Percentiles rank a stretch among this genome's conserved stretches.
These are phyloP conservation scores for Scomberomorus guttatus DNA, from an alignment of 2,797 vertebrate species.

Conservation along the genomic window DNA sequence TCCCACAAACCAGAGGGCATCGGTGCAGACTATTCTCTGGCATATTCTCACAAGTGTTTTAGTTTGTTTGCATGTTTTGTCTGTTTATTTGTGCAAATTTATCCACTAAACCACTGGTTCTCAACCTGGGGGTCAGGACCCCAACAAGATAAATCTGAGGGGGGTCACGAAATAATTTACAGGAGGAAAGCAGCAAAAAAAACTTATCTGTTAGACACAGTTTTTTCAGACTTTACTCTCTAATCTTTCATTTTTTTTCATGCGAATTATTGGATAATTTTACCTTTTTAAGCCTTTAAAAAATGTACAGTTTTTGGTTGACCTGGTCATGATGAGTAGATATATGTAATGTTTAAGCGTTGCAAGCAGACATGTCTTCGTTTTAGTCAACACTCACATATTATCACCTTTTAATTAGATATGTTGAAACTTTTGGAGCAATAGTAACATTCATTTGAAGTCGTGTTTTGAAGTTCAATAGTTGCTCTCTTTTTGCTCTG, in stretches of 20 bases:
- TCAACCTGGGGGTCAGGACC: neutral
- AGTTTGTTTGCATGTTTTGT: constrained; percentile 11
- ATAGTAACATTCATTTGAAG: neutral
- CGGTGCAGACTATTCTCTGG: constrained; percentile 54
- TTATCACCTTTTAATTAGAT: neutral
- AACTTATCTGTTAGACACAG: no score
- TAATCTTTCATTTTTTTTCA: no score
- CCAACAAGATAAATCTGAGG: neutral
- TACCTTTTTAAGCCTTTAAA: no score
- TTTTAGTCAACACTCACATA: no score
- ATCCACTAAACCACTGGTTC: neutral
- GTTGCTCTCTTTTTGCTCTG: neutral
- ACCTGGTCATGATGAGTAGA: neutral
- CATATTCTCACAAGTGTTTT: constrained; percentile 2
- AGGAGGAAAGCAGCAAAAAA: neutral
- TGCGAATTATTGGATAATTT: no score
- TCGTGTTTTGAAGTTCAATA: neutral
- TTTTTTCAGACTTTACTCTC: no score
- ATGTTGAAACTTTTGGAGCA: neutral
- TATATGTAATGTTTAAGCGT: neutral
- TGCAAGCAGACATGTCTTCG: neutral
- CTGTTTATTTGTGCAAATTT: neutral
- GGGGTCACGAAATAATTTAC: no score
- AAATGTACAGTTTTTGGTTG: no score
- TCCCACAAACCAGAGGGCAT: constrained; percentile 61